Evolutionary conservation across 2,888 invertebrate species (phyloP).

Genomic region (Calameuta filiformis): DNA sequence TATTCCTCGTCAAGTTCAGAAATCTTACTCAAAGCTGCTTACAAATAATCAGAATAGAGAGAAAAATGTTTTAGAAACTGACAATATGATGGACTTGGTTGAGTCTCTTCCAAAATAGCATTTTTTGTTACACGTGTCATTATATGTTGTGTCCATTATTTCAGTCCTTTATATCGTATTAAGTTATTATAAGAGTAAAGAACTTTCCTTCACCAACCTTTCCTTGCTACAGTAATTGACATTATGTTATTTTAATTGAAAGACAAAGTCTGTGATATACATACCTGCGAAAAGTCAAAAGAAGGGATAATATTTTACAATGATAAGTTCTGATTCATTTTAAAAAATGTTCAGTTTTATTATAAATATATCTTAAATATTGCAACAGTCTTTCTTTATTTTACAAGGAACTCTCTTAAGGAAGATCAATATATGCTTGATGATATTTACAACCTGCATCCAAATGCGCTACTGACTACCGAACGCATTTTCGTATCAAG

Average conservation of each 20-base stretch:
- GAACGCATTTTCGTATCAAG: constrained; percentile 1
- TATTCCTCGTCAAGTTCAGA: constrained; percentile 54
- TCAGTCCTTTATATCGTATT: not conserved
- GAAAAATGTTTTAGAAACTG: constrained; percentile 46
- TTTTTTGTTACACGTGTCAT: not conserved
- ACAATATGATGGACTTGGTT: constrained; percentile 66
- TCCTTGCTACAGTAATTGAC: not conserved
- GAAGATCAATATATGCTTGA: constrained; percentile 14
- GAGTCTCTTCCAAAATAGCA: constrained; percentile 64
- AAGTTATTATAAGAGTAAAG: not conserved
- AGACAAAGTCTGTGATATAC: not conserved
- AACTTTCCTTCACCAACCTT: not conserved
- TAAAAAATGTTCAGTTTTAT: constrained; percentile 23
- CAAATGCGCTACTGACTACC: constrained; percentile 28
- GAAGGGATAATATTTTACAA: not conserved
- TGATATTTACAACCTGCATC: constrained; percentile 25
- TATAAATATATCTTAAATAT: constrained; percentile 52
- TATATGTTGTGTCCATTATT: not conserved
- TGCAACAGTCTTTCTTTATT: constrained; percentile 39
- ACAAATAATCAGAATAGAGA: constrained; percentile 43
- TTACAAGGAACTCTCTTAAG: constrained; percentile 31
- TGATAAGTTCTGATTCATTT: not conserved
- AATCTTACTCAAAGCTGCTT: constrained; percentile 45
- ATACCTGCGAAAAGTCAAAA: not conserved
- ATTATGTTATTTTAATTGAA: not conserved